Base-by-base conservation (phyloP, 1,140 invertebrate genomes). In the Zaprionus africanus region DNA sequence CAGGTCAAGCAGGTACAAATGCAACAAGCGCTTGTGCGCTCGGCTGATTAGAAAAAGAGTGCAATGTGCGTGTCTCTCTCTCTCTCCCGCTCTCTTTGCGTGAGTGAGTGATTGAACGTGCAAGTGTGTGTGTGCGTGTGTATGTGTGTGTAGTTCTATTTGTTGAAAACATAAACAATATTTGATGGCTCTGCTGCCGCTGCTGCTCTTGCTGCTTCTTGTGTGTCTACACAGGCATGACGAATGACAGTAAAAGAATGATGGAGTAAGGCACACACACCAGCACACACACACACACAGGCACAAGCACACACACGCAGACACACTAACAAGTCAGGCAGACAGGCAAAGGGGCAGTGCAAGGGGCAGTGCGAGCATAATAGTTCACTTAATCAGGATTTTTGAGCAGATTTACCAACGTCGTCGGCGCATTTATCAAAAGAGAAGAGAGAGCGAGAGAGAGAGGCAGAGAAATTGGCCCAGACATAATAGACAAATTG, bases 1-100 rank as follows among this genome's bases (percentile, higher is more conserved):
- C 84, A 88, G 84, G 84, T 88, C 84, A 88, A 88, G 84, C 84
- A 88, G 84, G 84, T 88, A 88, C 85, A 88, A 88, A 88, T 90
- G 84, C 84, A 88, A 88, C 85, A 88, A 88, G 85, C 85, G 67
- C 59, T 77, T 66, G 56, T 61, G 66, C 70, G 78, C 81, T 81
- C 70, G 71, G 75, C 75, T 88, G 85, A 84, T 88, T 90, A 88
- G 85, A 88, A 88, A 84, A 88, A 84, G 78, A 90, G 85, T 81
- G 78, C 75, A 82, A 77, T 76, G 79, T 82, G 80, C 74, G 78
- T 82, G 78, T 11, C 49, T 1, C 22, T 24, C 56, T 13, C 28
- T n/a, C 17, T 17, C 2, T 61, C 4, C 24, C 59, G 41, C 51
- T 68, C 57, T 57, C 24, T 54, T 53, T 65, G 61, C 11, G 19